A percentile compares a stretch with the other conserved stretches of the same genome.
These are phyloP conservation scores for Archocentrus centrarchus DNA, from an alignment of 2,113 vertebrate species.

Conservation along the genomic window DNA sequence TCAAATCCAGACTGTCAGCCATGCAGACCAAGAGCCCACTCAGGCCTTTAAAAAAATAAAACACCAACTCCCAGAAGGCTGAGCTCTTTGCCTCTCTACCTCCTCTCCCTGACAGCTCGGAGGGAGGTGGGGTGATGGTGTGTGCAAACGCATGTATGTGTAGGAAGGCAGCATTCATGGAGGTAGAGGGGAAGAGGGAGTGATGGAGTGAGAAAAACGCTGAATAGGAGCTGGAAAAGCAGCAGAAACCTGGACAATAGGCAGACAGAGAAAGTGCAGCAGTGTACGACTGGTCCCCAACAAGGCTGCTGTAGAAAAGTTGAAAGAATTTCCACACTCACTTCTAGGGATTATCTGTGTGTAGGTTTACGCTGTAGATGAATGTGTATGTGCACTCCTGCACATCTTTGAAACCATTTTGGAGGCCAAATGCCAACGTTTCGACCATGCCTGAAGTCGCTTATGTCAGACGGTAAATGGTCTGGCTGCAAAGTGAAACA, in stretches of 20 bases:
- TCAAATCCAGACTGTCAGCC: conserved; percentile 74
- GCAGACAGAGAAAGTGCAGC: background rate
- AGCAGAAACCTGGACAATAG: conserved; percentile 8
- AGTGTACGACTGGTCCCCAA: conserved; percentile 8
- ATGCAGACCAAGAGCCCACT: conserved; percentile 62
- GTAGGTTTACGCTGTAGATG: background rate
- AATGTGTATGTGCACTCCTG: background rate
- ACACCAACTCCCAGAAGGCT: conserved; percentile 76
- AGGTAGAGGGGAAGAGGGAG: background rate
- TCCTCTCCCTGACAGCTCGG: conserved; percentile 65
- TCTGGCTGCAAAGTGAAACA: conserved; percentile 39
- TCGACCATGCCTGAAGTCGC: conserved; percentile 11
- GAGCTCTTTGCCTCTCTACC: conserved; percentile 47
- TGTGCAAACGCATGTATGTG: conserved; percentile 14
- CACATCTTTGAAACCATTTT: background rate
- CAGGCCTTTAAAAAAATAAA: conserved; percentile 62
- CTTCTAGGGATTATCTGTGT: background rate
- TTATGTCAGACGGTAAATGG: conserved; percentile 62
- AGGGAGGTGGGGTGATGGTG: conserved; percentile 31
- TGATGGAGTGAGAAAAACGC: conserved; percentile 26
- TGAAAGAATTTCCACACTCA: background rate
- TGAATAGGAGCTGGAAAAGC: conserved; percentile 3
- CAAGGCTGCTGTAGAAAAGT: background rate
- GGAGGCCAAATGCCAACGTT: conserved; percentile 29
- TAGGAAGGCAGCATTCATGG: background rate